Evolutionary conservation across 1,140 invertebrate species (phyloP), one percentile per base, ranked within the genome.

Genomic region (Pseudomyrmex flavicornis): DNA sequence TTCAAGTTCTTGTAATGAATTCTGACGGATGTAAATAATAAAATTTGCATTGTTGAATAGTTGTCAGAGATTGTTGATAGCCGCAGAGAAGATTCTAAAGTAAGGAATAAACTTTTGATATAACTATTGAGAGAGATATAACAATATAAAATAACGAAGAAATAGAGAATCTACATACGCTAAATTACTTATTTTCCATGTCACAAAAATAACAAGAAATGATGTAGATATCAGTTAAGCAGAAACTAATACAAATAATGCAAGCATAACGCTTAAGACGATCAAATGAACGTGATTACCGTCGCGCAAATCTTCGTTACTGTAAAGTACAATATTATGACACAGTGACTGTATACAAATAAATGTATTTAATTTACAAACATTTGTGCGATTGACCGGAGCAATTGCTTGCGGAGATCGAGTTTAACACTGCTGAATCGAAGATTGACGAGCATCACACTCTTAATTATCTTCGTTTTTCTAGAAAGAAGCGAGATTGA

Each of bases 391-490:
- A 63, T 46, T 46, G 20, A 69, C 8, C 13, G 13, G 26, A 26
- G 2, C 26, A 20, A 44, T 56, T 15, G 20, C 13, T 44, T 17
- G 4, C 22, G 48, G 9, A 12, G 22, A 56, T 13, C 17, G 63
- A 61, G 9, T 70, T 48, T 79, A 69, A 26, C 15, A 35, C 35
- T 35, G 20, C 5, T 35, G 65, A 79, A 70, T 79, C 20, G 35
- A 79, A 70, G 65, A 70, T 79, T 17, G 22, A 48, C 20, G 46
- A 62, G 20, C 58, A 46, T 2, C 12, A 13, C 12, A 12, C 10
- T 69, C 76, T 59, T 79, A 70, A 79, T 79, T 79, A 79, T 70
- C 54, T 48, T n/a, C n/a, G 5, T 70, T 79, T 58, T 59, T 20
- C 2, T 15, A 22, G 44, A 15, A 1, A 54, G 44, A 58, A n/a